These are phyloP conservation scores for Drosophila seguyi DNA, from an alignment of 1,140 invertebrate species.

Conservation along the genomic window DNA sequence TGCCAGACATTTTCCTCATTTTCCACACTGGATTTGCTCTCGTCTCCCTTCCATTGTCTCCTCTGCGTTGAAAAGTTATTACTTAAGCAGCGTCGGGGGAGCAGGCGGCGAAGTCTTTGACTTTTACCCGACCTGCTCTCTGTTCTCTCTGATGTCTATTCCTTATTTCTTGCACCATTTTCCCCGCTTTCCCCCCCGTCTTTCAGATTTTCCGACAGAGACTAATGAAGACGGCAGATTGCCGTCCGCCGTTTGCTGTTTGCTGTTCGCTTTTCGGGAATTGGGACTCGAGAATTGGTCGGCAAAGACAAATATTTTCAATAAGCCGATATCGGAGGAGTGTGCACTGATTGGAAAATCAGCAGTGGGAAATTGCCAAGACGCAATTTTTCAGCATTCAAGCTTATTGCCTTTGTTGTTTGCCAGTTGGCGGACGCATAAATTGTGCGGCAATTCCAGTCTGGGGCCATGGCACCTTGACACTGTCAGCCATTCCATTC, in stretches of 20 bases:
- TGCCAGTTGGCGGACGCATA: conserved; percentile 74
- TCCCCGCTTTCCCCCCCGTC: not conserved
- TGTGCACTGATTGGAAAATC: conserved; percentile 82
- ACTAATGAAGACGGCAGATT: conserved; percentile 74
- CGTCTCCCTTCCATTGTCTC: conserved; percentile 23
- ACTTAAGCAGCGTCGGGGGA: conserved; percentile 57
- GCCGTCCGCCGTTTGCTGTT: conserved; percentile 22
- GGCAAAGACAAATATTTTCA: conserved; percentile 80
- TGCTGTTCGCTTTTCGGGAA: conserved; percentile 34
- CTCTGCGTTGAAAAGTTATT: conserved; percentile 52
- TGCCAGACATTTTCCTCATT: conserved; percentile 17
- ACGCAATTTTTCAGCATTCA: conserved; percentile 72
- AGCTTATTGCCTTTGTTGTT: conserved; percentile 64
- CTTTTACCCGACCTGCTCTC: conserved; percentile 40
- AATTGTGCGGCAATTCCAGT: conserved; percentile 70
- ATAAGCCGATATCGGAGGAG: conserved; percentile 79
- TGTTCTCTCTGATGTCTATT: not conserved
- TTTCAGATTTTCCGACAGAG: conserved; percentile 61
- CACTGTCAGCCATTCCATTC: conserved; percentile 31
- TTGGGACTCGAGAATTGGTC: conserved; percentile 40
- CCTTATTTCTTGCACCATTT: conserved; percentile 21
- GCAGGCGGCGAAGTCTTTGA: conserved; percentile 55
- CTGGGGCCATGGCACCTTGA: conserved; percentile 65
- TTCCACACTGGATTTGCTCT: conserved; percentile 1
- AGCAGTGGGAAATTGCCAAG: conserved; percentile 76